Evolutionary conservation across 2,797 vertebrate genomes (phyloP).

Genomic region (Dendrocincla fuliginosa): DNA sequence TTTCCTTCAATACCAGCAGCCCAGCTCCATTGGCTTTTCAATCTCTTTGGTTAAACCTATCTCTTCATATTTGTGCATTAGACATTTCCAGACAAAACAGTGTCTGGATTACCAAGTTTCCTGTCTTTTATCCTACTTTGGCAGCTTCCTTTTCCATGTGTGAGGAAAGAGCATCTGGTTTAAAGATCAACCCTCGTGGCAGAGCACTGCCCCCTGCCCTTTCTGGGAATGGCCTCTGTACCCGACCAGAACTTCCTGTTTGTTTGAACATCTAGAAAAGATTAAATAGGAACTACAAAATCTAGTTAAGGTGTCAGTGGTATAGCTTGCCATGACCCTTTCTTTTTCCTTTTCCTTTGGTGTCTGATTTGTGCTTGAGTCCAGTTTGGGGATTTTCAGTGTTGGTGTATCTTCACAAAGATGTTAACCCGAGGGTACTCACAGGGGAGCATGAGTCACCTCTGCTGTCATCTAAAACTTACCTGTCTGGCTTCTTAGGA

Average conservation of each 20-base stretch:
- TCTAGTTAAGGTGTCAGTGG: background rate
- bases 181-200: conserved; percentile 26
- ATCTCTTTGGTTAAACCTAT: background rate
- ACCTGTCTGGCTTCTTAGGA: background rate
- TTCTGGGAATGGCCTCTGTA: background rate
- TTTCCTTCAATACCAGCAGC: background rate
- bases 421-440: fast-evolving
- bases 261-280: conserved; percentile 20
- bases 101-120: background rate
- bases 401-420: background rate
- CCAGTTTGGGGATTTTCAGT: background rate
- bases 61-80: background rate
- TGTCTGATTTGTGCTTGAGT: background rate
- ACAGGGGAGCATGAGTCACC: background rate
- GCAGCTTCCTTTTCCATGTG: background rate
- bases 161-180: background rate
- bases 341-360: background rate
- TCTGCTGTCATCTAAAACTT: background rate
- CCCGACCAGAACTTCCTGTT: background rate
- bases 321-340: background rate
- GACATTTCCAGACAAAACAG: background rate
- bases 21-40: background rate
- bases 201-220: background rate
- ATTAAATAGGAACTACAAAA: background rate
- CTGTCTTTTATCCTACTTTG: background rate